A percentile compares a stretch with the other conserved stretches of the same genome.
These are phyloP conservation scores for Nomada fucata DNA, from an alignment of 2,888 invertebrate species.

Conservation along the genomic window DNA sequence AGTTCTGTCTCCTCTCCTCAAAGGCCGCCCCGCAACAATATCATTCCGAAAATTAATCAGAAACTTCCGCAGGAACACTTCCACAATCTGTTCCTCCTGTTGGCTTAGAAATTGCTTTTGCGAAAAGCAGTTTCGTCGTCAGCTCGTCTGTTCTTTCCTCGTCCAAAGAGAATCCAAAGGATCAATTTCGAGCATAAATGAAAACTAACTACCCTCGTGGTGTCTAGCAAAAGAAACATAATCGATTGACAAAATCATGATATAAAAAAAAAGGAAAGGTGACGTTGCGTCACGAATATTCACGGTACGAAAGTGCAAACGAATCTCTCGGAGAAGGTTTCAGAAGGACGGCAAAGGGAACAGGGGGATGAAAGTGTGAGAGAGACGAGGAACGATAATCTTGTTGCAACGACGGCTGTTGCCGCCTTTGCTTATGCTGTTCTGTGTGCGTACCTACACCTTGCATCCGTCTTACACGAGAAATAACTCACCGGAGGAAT, in stretches of 20 bases:
- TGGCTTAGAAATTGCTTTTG: no score
- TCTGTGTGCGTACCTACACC: conserved; percentile 33
- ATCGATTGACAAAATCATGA: not conserved
- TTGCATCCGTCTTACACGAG: conserved; percentile 56
- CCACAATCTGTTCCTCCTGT: no score
- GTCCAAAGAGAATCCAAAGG: no score
- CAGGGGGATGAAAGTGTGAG: conserved; percentile 8
- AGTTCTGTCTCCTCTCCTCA: no score
- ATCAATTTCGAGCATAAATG: no score
- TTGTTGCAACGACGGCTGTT: conserved; percentile 43
- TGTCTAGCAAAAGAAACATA: no score
- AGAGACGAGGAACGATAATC: conserved; percentile 48
- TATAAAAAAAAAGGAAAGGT: not conserved
- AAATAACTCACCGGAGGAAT: conserved; percentile 63
- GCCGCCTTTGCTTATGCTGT: conserved; percentile 25
- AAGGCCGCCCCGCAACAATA: no score
- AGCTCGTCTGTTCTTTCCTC: no score
- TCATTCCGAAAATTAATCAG: no score
- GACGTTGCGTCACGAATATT: conserved; percentile 3
- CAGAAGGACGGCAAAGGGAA: conserved; percentile 16
- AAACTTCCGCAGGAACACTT: no score
- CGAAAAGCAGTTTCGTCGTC: no score
- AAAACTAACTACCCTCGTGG: no score
- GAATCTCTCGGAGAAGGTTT: conserved; percentile 11
- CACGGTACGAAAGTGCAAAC: conserved; percentile 11